Evolutionary conservation across 1,140 invertebrate species (phyloP), one percentile per base, ranked within the genome.

Genomic region (Homarus americanus): DNA sequence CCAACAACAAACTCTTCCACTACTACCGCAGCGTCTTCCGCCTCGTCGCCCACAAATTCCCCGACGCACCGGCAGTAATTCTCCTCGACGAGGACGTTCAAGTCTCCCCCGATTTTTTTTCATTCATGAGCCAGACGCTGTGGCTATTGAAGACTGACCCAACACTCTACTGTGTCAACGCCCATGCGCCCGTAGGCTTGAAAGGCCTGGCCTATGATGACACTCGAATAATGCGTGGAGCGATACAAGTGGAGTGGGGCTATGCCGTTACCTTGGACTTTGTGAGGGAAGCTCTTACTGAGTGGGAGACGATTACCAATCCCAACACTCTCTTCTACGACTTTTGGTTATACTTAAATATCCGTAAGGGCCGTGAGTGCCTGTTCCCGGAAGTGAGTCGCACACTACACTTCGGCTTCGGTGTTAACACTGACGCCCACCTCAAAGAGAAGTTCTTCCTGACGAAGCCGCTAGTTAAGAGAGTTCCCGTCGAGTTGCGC

Each of bases 41-140:
- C 2, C 73, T 86, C 44, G 53, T 90, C 20, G 91, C 82, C 34
- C n/a, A 79, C 7, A 85, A 9, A 15, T 90, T 82, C 40, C 75
- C 91, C 24, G 32, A 90, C n/a, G 91, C 91, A 17, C 82, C 87
- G n/a, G 82, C 87, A 24, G 95, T 95, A 9, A 96, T 96, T 84
- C 94, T 96, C 49, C 93, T 96, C 38, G 96, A 96, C 93, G 96
- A 96, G 93, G 96, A 96, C 93, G 94, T 96, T 44, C 96, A 96
- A 93, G 95, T 96, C 7, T 96, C 96, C 36, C 95, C 95, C 73
- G 96, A 96, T 93, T 96, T 96, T 93, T 96, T 96, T 92, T 95
- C 89, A 93, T 96, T 95, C 93, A 96, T 96, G 93, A 96, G 95
- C 93, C 96, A 96, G 93, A 96, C 96, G 10, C 92, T 95, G 17